Base-by-base conservation (phyloP, 1,140 invertebrate genomes). In the Pogonognathellus flavescens region DNA sequence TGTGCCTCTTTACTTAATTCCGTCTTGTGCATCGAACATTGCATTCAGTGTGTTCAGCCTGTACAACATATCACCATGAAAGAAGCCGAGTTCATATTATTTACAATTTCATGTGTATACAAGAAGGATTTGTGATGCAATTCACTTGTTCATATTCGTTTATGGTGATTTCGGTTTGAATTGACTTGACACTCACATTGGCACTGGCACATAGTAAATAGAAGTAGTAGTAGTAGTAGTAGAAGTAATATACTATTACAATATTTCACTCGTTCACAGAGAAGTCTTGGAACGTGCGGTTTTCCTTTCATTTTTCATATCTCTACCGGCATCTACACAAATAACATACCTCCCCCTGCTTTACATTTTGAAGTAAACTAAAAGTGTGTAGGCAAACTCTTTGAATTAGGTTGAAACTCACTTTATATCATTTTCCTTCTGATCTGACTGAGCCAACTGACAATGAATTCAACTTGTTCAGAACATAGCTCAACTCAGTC, bases 261-360 rank as follows among this genome's bases (percentile, higher is more conserved):
- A 41, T 41, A 41, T 31, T 49, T 31, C 41, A 76, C 31, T 49
- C 13, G 10, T 72, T 14, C 25, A n/a, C 11, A n/a, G 16, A 59
- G 16, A 72, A 72, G 31, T 76, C 41, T 76, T 41, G 70, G 70
- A 76, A 76, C 70, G 70, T 76, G 70, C 70, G 70, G 70, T 76
- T 76, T 76, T 31, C 70, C 70, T 76, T 76, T 76, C 70, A 76
- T 76, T 76, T 76, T 76, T 76, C 70, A 76, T 76, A 76, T 76
- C 70, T 76, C 70, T 41, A 76, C 70, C 70, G 70, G 70, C 70
- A 76, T 76, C 70, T 76, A 41, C 31, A 31, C 41, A 76, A 13
- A n/a, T 14, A 57, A 13, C 53, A 14, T n/a, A 13, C n/a, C 53
- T n/a, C 53, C n/a, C 41, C 31, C 70, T 76, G 14, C 62, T 66